Conservation (phyloP, 2,888 invertebrate genomes). For the Coelinius sp. region DNA sequence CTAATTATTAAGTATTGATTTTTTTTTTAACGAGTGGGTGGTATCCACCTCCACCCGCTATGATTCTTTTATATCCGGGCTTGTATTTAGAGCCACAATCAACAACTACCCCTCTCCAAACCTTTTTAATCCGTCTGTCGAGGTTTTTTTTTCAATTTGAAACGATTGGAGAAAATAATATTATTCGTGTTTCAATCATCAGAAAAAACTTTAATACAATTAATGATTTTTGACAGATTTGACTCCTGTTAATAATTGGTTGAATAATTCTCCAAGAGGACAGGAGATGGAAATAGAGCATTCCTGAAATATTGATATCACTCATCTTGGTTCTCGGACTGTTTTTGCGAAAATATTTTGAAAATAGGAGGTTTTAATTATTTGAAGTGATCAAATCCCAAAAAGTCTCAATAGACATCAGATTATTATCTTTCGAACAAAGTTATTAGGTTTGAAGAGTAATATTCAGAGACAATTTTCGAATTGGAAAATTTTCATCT, state of each 20-base stretch:
- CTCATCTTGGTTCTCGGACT: not conserved
- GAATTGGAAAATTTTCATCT: no score
- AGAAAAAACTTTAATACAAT: no score
- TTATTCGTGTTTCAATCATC: no score
- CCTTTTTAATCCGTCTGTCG: not conserved
- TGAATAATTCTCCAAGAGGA: not conserved
- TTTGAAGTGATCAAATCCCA: not conserved
- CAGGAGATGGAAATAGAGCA: not conserved
- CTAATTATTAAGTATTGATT: conserved; percentile 70
- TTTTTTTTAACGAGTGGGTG: conserved; percentile 52
- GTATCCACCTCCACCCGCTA: conserved; percentile 1
- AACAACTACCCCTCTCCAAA: not conserved
- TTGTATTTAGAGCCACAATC: conserved; percentile 8
- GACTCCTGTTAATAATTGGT: not conserved
- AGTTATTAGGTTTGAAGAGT: no score
- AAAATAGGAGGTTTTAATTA: not conserved
- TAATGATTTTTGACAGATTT: no score
- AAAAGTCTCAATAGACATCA: no score
- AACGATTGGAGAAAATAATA: not conserved
- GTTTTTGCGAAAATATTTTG: not conserved
- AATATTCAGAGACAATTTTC: no score
- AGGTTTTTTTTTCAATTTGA: not conserved
- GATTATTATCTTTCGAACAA: no score
- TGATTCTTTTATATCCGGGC: conserved; percentile 7
- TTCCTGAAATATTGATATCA: not conserved